Conservation (phyloP, 1,140 invertebrate genomes). For the Brachionus asplanchnoidis region DNA sequence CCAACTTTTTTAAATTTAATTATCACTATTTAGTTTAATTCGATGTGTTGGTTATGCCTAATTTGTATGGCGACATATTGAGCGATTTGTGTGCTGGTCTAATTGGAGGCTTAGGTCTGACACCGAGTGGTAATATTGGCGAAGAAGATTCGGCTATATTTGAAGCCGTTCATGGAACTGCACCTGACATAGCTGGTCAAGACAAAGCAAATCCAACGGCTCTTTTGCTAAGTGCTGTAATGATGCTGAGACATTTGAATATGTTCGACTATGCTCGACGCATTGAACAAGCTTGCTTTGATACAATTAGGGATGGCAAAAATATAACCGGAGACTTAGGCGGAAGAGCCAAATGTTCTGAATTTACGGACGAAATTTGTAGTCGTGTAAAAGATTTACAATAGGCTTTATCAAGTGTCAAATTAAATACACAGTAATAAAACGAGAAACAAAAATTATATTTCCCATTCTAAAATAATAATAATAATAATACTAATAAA, state of each 20-base stretch:
- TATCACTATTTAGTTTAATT: too few relatives aligned
- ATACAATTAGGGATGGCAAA: conserved; percentile 71
- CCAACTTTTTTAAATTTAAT: too few relatives aligned
- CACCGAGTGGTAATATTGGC: conserved; percentile 97
- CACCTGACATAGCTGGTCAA: conserved; percentile 96
- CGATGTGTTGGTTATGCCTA: conserved; percentile 98
- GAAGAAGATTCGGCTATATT: conserved; percentile 87
- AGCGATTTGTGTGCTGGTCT: conserved; percentile 96
- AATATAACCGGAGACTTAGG: conserved; percentile 85
- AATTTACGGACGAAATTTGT: conserved; percentile 94
- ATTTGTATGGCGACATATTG: conserved; percentile 97
- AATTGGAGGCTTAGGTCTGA: conserved; percentile 92
- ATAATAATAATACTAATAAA: too few relatives aligned
- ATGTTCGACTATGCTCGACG: conserved; percentile 73
- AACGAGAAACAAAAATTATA: background rate
- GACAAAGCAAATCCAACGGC: conserved; percentile 99
- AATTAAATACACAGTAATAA: background rate
- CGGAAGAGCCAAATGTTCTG: conserved; percentile 89
- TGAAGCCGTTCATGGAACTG: conserved; percentile 90
- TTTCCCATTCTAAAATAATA: background rate
- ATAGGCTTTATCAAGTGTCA: background rate
- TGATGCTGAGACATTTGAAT: conserved; percentile 97
- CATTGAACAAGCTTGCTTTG: conserved; percentile 84
- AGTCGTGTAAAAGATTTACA: conserved; percentile 46
- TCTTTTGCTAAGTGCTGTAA: conserved; percentile 87